Evolutionary conservation across 2,113 vertebrate genomes (phyloP).

Genomic region (Rhadina sibilatrix): DNA sequence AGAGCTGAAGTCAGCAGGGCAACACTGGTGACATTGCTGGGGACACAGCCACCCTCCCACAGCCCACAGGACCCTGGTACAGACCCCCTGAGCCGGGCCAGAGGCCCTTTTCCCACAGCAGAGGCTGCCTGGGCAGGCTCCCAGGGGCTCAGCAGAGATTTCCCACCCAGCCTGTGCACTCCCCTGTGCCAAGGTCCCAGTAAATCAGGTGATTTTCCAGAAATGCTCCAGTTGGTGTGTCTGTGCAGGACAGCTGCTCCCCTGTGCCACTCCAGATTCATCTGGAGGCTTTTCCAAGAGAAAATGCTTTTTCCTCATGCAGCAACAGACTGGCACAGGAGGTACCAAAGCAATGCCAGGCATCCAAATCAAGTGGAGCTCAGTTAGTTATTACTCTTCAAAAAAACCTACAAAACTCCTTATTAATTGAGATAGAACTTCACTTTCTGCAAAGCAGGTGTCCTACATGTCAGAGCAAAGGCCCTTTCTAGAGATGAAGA

Average conservation of each 20-base stretch:
- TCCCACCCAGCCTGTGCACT: no score
- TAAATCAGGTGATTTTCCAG: background rate
- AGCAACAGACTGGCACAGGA: background rate
- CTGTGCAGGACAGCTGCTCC: background rate
- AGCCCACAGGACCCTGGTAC: fast-evolving
- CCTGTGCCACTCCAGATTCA: no score
- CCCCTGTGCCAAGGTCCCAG: background rate
- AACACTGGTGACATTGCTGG: background rate
- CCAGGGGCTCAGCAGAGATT: background rate
- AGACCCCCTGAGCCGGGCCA: background rate
- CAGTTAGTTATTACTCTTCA: background rate
- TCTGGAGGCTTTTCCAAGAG: background rate
- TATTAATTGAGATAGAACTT: background rate
- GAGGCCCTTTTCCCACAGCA: background rate
- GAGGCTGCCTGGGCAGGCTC: no score
- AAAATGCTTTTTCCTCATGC: background rate
- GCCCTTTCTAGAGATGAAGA: background rate
- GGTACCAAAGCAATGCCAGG: background rate
- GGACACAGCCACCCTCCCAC: background rate
- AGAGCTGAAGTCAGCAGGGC: background rate
- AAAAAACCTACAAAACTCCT: background rate
- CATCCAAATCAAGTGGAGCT: background rate
- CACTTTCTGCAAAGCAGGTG: background rate
- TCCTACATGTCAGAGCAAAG: background rate
- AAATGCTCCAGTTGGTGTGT: background rate